Percentiles rank a stretch among this genome's conserved stretches.
These are phyloP conservation scores for Brevimyrus niger DNA, from an alignment of 2,113 vertebrate species.

Conservation along the genomic window DNA sequence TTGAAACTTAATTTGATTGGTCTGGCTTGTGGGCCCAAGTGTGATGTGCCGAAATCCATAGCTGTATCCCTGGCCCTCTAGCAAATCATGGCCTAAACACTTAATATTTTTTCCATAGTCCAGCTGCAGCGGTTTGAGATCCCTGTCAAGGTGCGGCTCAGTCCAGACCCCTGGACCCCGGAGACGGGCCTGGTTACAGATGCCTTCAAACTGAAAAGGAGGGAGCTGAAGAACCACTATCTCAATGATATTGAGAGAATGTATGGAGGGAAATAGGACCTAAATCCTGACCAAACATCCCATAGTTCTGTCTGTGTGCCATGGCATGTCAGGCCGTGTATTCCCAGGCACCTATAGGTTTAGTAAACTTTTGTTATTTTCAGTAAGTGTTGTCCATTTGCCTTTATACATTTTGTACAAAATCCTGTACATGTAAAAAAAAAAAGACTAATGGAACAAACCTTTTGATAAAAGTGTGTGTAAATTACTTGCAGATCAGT, in stretches of 20 bases:
- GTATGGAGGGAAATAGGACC: slow-evolving; percentile 81
- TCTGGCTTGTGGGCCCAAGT: not conserved
- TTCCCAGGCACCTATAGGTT: not conserved
- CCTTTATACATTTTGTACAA: not conserved
- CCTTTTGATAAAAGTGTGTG: not conserved
- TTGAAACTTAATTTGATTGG: not conserved
- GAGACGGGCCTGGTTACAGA: slow-evolving; percentile 95
- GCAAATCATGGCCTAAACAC: not conserved
- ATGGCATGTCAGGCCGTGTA: not conserved
- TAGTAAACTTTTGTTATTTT: not conserved
- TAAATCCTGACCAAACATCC: not conserved
- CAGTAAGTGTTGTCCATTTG: not conserved
- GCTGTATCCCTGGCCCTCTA: not conserved
- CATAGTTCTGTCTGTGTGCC: not conserved
- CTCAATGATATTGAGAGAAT: slow-evolving; percentile 89
- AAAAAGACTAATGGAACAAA: not conserved
- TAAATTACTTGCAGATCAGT: not conserved
- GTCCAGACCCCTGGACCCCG: slow-evolving; percentile 89
- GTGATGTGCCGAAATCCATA: not conserved
- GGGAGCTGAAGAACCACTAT: slow-evolving; percentile 93
- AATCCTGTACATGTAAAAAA: not conserved
- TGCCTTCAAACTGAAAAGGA: slow-evolving; percentile 95
- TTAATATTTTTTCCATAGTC: slow-evolving; percentile 57
- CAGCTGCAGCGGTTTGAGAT: slow-evolving; percentile 92
- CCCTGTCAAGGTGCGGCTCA: slow-evolving; percentile 84